phyloP scores from a whole-genome alignment of 1,140 invertebrate species.

The Zaprionus kolodkinae region DNA sequence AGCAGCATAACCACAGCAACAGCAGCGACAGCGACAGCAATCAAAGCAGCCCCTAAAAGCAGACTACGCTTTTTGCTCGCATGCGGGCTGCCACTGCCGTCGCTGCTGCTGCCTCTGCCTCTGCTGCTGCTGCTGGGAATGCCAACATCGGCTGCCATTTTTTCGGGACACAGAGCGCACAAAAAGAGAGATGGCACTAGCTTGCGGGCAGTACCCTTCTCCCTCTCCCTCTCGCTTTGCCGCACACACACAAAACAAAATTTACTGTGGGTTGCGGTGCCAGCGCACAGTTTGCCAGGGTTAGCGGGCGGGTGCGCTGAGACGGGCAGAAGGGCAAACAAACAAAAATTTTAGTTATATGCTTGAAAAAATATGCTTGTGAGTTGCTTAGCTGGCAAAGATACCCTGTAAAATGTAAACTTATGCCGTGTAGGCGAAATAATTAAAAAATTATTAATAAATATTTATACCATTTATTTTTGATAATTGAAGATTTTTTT shows the following conservation, averaged over 20 bases:
- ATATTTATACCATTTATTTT: too few relatives aligned
- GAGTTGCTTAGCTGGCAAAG: neutral
- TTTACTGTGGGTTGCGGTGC: slow-evolving; percentile 20
- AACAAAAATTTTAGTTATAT: slow-evolving; percentile 4
- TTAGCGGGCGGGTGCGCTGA: too few relatives aligned
- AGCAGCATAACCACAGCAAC: slow-evolving; percentile 29
- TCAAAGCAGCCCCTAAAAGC: slow-evolving; percentile 68
- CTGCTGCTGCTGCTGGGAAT: slow-evolving; percentile 47
- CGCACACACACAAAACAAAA: slow-evolving; percentile 16
- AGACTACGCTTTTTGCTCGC: slow-evolving; percentile 51
- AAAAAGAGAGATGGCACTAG: slow-evolving; percentile 23
- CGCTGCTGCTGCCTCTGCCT: slow-evolving; percentile 33
- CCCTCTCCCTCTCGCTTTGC: neutral
- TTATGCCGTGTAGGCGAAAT: too few relatives aligned
- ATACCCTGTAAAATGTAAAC: neutral
- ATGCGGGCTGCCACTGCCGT: slow-evolving; percentile 57
- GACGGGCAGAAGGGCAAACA: neutral
- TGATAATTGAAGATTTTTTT: too few relatives aligned
- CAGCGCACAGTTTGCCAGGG: neutral
- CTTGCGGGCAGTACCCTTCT: slow-evolving; percentile 4
- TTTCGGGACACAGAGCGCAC: slow-evolving; percentile 21
- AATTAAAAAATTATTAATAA: too few relatives aligned
- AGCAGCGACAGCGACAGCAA: slow-evolving; percentile 40
- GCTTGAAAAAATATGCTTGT: neutral
- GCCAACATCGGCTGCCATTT: slow-evolving; percentile 47